phyloP scores from a whole-genome alignment of 1,140 invertebrate species.

The Halictus rubicundus region DNA sequence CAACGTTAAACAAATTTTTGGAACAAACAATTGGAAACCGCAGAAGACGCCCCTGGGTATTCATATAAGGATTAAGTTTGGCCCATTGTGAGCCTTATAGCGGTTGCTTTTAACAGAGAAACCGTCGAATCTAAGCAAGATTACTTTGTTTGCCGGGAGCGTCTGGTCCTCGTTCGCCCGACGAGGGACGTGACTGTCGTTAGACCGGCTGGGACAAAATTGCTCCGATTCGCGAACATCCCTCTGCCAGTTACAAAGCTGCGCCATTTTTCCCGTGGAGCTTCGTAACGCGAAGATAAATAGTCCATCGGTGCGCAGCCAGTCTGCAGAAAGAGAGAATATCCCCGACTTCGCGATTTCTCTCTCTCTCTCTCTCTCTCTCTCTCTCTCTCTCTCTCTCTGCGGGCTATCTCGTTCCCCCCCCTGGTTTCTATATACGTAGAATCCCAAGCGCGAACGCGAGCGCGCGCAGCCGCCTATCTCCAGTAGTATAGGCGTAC shows the following conservation, averaged over 20 bases:
- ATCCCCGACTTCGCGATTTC: slow-evolving; percentile 39
- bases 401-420: neutral
- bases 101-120: neutral
- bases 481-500: neutral
- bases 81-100: too few species aligned
- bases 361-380: neutral
- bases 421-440: slow-evolving; percentile 15
- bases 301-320: slow-evolving; percentile 62
- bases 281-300: slow-evolving; percentile 70
- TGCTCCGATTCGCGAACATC: slow-evolving; percentile 67
- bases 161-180: slow-evolving; percentile 12
- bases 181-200: slow-evolving; percentile 58
- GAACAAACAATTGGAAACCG: too few species aligned
- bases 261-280: slow-evolving; percentile 64
- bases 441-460: neutral
- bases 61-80: too few species aligned
- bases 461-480: too few species aligned
- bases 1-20: too few species aligned
- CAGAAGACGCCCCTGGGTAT: too few species aligned
- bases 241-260: slow-evolving; percentile 69
- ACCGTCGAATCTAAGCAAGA: slow-evolving; percentile 51
- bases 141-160: slow-evolving; percentile 57
- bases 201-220: slow-evolving; percentile 66
- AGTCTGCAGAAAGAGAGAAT: slow-evolving; percentile 31
- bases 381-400: neutral